Base-by-base conservation (phyloP, 2,113 vertebrate genomes). In the Hassar affinis region DNA sequence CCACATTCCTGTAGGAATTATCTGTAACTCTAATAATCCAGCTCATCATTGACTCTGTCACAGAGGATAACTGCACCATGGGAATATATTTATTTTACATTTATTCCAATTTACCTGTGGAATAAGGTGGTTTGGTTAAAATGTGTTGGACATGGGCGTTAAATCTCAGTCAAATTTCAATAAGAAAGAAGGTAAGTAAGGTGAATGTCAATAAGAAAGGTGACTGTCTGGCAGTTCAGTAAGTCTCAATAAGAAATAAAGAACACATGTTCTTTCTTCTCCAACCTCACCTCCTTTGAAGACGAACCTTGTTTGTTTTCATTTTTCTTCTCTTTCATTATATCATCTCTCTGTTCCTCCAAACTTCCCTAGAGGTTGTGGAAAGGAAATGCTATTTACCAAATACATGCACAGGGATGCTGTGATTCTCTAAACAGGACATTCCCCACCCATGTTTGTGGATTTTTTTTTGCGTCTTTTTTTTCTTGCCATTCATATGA, bases 341-440 rank as follows among this genome's bases (percentile, higher is more conserved):
- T 81, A 85, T 79, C 85, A 86, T 84, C 74, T 72, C 69, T 81
- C 62, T 78, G 54, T 78, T 83, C 76, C 76, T 79, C 81, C 57
- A 61, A 81, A 35, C 17, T 82, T 79, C 85, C 84, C 86, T 62
- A 25, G 81, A 82, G 88, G 64, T 57, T 22, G n/a, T 38, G 42
- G n/a, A 83, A 59, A 90, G 89, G 89, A 90, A 89, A 88, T 86
- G 80, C 87, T 85, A 82, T 85, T 87, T 85, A 79, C 74, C 62
- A 75, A 88, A 75, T 81, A 77, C 80, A 80, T 69, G 77, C 61
- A 84, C 15, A 56, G 88, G 75, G 80, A 85, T 85, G 85, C 84
- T 62, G 38, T 66, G 57, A 61, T 84, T 68, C 75, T 89, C 85
- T 87, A 89, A 90, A 89, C 89, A 89, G 89, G 89, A 90, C 89